Conservation (phyloP, 1,140 invertebrate species). For the Lanistes nyassanus region DNA sequence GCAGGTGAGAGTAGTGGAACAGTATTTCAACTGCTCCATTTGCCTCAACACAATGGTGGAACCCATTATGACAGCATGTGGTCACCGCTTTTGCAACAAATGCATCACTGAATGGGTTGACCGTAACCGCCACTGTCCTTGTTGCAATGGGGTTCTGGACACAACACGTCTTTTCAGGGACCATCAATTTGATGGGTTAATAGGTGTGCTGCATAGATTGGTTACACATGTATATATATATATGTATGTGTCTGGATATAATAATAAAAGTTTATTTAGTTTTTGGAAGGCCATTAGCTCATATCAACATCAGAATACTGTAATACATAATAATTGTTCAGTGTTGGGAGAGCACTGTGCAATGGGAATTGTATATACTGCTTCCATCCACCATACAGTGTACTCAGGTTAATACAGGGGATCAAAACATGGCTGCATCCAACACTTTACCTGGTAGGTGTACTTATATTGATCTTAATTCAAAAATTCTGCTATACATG, state of each 20-base stretch:
- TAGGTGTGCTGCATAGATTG: conserved; percentile 38
- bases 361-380: too few species aligned
- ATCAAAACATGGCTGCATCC: too few species aligned
- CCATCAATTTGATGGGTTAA: conserved; percentile 57
- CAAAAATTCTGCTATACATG: too few species aligned
- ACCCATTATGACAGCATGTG: conserved; percentile 52
- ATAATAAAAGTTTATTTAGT: background rate
- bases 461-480: too few species aligned
- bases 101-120: conserved; percentile 61
- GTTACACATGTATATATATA: too few species aligned
- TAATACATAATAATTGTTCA: too few species aligned
- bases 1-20: conserved; percentile 39
- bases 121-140: conserved; percentile 57
- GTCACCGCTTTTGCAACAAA: conserved; percentile 56
- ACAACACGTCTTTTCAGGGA: conserved; percentile 44
- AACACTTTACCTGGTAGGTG: too few species aligned
- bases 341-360: too few species aligned
- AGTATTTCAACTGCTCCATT: conserved; percentile 59
- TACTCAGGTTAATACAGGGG: too few species aligned
- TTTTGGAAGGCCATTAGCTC: background rate
- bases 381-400: too few species aligned
- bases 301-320: too few species aligned
- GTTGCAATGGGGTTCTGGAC: conserved; percentile 50
- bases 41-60: conserved; percentile 53
- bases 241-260: background rate